A percentile compares a stretch with the other conserved stretches of the same genome.
Evolutionary conservation across 1,140 invertebrate species (phyloP).

Genomic region (Rhizoglyphus robini): DNA sequence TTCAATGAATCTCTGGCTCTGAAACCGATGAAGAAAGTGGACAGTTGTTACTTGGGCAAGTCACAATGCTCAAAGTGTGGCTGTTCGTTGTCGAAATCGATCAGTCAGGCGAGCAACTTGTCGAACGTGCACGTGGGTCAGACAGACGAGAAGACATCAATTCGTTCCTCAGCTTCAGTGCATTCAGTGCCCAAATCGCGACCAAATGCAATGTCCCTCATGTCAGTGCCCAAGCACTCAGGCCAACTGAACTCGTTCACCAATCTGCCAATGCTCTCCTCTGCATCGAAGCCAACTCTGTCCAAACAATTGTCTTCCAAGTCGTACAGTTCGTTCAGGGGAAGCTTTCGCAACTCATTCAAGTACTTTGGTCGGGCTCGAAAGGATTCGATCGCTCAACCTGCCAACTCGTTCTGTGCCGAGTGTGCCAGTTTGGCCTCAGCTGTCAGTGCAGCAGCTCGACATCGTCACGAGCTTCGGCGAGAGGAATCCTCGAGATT

Average conservation of each 20-base stretch:
- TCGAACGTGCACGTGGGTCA: neutral
- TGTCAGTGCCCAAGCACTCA: no score
- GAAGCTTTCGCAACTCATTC: neutral
- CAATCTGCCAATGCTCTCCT: neutral
- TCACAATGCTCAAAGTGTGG: neutral
- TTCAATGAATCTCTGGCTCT: neutral
- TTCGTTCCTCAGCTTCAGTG: neutral
- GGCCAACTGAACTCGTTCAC: neutral
- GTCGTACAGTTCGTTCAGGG: neutral
- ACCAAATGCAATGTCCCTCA: neutral
- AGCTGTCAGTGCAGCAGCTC: neutral
- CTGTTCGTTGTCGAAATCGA: neutral
- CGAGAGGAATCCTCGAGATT: conserved; percentile 27
- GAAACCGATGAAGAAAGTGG: neutral
- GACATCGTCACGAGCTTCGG: conserved; percentile 15
- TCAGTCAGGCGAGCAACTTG: neutral
- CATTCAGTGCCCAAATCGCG: neutral
- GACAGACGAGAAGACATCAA: no score
- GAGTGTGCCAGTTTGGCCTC: conserved; percentile 8
- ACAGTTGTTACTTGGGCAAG: neutral
- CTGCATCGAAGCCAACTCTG: no score
- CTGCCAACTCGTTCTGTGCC: conserved; percentile 7
- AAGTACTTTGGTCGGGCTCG: neutral
- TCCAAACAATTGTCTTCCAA: no score
- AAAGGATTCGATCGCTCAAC: conserved; percentile 1